Evolutionary conservation across 2,888 invertebrate species (phyloP).

Genomic region (Pemphredon lugubris): DNA sequence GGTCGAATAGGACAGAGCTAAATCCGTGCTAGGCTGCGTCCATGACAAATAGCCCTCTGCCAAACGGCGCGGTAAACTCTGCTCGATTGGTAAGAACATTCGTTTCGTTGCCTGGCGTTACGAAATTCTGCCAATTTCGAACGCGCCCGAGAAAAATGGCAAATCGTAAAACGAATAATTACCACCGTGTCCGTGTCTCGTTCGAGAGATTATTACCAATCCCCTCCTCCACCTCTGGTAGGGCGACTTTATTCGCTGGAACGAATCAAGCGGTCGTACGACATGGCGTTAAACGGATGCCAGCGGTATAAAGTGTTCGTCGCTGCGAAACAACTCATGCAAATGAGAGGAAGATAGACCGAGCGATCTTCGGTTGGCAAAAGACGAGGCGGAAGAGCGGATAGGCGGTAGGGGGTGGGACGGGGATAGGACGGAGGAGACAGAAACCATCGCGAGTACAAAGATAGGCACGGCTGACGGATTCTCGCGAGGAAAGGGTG

Average conservation of each 20-base stretch:
- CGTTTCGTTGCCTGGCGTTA: background rate
- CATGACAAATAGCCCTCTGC: constrained; percentile 39
- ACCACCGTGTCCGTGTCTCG: no score
- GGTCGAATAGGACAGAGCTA: constrained; percentile 38
- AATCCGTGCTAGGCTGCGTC: constrained; percentile 48
- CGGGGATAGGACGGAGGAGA: constrained; percentile 13
- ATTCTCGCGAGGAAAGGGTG: constrained; percentile 49
- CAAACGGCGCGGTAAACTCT: constrained; percentile 7
- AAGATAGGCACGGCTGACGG: constrained; percentile 59
- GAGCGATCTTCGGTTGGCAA: constrained; percentile 13
- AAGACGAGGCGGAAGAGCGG: constrained; percentile 19
- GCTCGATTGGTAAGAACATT: background rate
- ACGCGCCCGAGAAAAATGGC: no score
- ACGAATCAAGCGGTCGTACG: constrained; percentile 12
- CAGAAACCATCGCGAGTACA: constrained; percentile 40
- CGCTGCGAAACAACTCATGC: constrained; percentile 20
- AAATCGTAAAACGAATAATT: no score
- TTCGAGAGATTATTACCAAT: no score
- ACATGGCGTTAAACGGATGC: constrained; percentile 18
- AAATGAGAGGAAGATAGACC: constrained; percentile 27
- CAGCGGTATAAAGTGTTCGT: constrained; percentile 1
- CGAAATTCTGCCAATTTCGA: background rate
- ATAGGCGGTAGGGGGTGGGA: background rate
- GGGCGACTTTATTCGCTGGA: constrained; percentile 1
- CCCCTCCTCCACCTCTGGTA: no score